These are phyloP conservation scores for Drosophila helvetica DNA, from an alignment of 2,888 invertebrate species.

Conservation along the genomic window DNA sequence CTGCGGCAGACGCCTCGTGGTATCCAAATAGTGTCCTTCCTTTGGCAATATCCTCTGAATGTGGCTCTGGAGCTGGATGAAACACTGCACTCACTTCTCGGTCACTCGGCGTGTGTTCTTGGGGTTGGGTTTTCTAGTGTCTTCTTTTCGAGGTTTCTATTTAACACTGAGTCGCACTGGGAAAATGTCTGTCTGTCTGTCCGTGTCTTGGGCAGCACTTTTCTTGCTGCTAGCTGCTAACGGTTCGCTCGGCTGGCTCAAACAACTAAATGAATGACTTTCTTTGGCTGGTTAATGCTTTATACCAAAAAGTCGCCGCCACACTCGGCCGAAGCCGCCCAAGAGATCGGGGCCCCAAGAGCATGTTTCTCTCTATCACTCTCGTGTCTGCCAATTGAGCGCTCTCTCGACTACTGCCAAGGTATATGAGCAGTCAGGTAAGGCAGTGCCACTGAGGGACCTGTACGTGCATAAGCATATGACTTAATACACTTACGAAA, in stretches of 20 bases:
- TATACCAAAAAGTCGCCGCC: constrained; percentile 72
- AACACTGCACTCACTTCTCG: constrained; percentile 15
- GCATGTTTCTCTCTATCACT: constrained; percentile 18
- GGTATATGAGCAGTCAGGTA: neutral
- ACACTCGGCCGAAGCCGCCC: constrained; percentile 33
- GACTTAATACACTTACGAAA: too few relatives aligned
- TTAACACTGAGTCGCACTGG: constrained; percentile 52
- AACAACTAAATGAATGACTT: constrained; percentile 82
- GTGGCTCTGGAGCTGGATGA: constrained; percentile 9
- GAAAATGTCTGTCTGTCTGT: constrained; percentile 41
- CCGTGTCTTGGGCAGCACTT: constrained; percentile 34
- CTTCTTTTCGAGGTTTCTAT: constrained; percentile 10
- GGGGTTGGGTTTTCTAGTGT: neutral
- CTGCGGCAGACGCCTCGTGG: constrained; percentile 17
- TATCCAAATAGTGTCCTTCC: constrained; percentile 30
- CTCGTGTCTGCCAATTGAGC: neutral
- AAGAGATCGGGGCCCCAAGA: constrained; percentile 22
- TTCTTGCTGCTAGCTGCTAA: constrained; percentile 58
- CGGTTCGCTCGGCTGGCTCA: constrained; percentile 77
- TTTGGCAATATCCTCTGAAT: constrained; percentile 8
- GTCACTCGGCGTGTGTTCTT: constrained; percentile 18
- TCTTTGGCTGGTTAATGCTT: constrained; percentile 82
- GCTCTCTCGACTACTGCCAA: constrained; percentile 3
- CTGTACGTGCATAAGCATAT: neutral
- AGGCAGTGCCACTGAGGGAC: neutral